Evolutionary conservation across 2,888 invertebrate species (phyloP).

Genomic region (Sturmia bella): DNA sequence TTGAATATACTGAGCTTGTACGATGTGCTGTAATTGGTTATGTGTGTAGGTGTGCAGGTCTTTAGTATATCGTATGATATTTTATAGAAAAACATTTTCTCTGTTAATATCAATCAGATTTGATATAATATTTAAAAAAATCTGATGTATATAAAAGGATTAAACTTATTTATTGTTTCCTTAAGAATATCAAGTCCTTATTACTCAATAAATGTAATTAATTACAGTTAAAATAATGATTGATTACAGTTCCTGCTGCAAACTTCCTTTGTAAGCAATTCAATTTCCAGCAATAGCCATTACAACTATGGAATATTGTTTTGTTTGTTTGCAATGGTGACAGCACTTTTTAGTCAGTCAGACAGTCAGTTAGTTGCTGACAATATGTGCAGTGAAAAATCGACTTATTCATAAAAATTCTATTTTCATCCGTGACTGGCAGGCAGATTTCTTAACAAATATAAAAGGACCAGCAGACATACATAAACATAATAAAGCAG

Average conservation of each 20-base stretch:
- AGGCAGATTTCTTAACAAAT: no score
- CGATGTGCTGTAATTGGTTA: no score
- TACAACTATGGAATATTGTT: not conserved
- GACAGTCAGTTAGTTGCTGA: not conserved
- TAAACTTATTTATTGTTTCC: constrained; percentile 19
- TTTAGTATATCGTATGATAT: no score
- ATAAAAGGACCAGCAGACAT: no score
- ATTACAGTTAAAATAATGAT: constrained; percentile 16
- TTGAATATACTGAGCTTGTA: no score
- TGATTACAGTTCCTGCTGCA: not conserved
- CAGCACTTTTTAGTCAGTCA: not conserved
- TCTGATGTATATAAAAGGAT: not conserved
- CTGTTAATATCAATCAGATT: no score
- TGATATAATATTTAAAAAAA: no score
- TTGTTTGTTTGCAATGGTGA: not conserved
- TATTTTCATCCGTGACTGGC: not conserved
- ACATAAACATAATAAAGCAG: no score
- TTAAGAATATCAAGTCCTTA: constrained; percentile 27
- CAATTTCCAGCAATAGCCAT: not conserved
- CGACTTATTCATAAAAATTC: not conserved
- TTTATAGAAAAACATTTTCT: no score
- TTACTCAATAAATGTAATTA: constrained; percentile 22
- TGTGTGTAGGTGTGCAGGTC: no score
- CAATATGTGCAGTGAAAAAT: not conserved
- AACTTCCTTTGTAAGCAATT: not conserved